phyloP scores from a whole-genome alignment of 1,140 invertebrate genomes.

The Dysdera silvatica region DNA sequence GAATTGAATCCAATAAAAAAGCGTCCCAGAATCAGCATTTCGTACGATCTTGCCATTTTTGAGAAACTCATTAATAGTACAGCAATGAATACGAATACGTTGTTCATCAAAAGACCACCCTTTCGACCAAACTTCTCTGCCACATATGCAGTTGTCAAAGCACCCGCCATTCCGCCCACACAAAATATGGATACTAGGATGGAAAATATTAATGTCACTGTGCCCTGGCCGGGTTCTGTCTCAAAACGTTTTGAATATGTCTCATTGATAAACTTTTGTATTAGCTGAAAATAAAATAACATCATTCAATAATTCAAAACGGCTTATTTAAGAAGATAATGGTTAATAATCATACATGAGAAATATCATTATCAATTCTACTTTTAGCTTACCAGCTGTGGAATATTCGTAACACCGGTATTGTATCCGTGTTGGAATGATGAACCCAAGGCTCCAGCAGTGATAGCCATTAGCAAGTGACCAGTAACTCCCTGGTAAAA shows the following conservation, averaged over 20 bases:
- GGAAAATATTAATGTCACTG: slow-evolving; percentile 52
- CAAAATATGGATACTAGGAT: slow-evolving; percentile 77
- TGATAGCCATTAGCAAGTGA: slow-evolving; percentile 67
- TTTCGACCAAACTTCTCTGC: slow-evolving; percentile 72
- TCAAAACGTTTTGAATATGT: slow-evolving; percentile 53
- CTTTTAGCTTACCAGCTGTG: slow-evolving; percentile 53
- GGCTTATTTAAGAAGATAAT: not conserved
- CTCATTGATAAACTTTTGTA: slow-evolving; percentile 61
- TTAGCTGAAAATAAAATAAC: slow-evolving; percentile 48
- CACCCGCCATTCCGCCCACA: slow-evolving; percentile 85
- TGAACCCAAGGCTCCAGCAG: slow-evolving; percentile 74
- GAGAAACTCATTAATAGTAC: slow-evolving; percentile 52
- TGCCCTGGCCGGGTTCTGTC: not conserved
- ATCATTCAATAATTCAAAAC: not conserved
- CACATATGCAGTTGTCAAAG: slow-evolving; percentile 62
- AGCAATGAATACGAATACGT: slow-evolving; percentile 62
- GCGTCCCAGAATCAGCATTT: slow-evolving; percentile 66
- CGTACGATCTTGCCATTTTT: slow-evolving; percentile 53
- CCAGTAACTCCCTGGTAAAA: slow-evolving; percentile 61
- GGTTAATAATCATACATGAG: not conserved
- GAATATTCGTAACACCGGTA: slow-evolving; percentile 80
- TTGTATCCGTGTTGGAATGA: slow-evolving; percentile 91
- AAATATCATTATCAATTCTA: not conserved
- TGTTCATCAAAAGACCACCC: slow-evolving; percentile 70
- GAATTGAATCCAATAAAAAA: slow-evolving; percentile 76